Base-by-base conservation (phyloP, 2,797 vertebrate species). In the Artibeus jamaicensis region DNA sequence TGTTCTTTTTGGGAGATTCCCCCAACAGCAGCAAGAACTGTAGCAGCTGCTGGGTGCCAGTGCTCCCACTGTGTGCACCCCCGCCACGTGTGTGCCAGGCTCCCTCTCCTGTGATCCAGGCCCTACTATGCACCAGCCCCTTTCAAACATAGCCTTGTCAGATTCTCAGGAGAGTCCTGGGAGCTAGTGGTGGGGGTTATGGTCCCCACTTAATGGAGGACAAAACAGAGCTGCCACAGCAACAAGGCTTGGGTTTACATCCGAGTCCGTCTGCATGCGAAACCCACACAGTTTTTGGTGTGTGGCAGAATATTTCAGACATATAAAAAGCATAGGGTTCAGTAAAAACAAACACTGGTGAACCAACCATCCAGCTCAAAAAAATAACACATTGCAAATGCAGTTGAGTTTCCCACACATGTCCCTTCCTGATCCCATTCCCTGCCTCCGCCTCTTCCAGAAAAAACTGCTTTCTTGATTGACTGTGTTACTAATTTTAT, bases 371-470 rank as follows among this genome's bases (percentile, higher is more conserved):
- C 78, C 44, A 77, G 32, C 37, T 44, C 83, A 37, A 42, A 46
- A 73, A 73, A 73, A n/a, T 24, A 48, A n/a, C 91, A 59, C 62
- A n/a, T 85, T 84, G 65, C 94, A 29, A 15, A 59, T n/a, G 18
- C 37, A 37, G 37, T 1, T 11, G n/a, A 59, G n/a, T 29, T 10
- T 11, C 48, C 37, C 18, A 57, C 16, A 3, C 1, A 0, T 37
- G 18, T 39, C 53, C 57, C 85, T 73, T 18, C 37, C 34, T 6
- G 22, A 22, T 24, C 53, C 34, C 42, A 3, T 37, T 55, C 15
- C 71, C 44, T 48, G 48, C 77, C 5, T 42, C 29, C 18, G 24
- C 21, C 18, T 65, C 55, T 95, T 50, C 90, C 44, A n/a, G 44
- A 62, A 89, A 65, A 79, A 39, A 2, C 26, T 1, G 2, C 26